These are phyloP conservation scores for Xylocopa sonorina DNA, from an alignment of 1,140 invertebrate species.

Conservation along the genomic window DNA sequence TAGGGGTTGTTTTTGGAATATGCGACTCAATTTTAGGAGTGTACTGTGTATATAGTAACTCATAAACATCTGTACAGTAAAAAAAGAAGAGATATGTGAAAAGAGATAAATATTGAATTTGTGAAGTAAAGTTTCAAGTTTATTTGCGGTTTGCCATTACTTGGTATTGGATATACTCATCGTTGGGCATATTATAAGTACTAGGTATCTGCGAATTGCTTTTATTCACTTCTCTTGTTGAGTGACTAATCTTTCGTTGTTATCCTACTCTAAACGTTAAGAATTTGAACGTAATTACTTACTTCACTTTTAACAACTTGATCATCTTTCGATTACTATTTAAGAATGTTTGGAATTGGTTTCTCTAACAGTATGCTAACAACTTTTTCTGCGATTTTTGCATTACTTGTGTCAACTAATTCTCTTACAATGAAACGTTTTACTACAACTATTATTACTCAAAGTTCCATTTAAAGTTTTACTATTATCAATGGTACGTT, in stretches of 20 bases:
- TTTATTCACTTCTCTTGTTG: not conserved
- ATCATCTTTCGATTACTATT: not conserved
- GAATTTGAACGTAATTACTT: no score
- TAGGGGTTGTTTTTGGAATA: no score
- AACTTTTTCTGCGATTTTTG: not conserved
- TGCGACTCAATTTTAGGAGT: no score
- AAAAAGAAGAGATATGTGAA: no score
- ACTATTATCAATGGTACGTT: no score
- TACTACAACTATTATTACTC: not conserved
- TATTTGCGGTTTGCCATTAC: no score
- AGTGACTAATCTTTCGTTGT: not conserved
- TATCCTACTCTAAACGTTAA: no score
- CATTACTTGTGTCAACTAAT: not conserved
- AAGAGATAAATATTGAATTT: no score
- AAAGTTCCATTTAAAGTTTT: not conserved
- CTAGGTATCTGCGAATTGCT: slow-evolving; percentile 26
- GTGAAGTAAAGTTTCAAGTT: no score
- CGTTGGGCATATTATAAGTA: slow-evolving; percentile 3
- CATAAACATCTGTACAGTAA: no score
- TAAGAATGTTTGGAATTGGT: not conserved
- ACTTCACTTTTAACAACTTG: no score
- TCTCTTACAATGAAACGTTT: not conserved
- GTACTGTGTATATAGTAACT: no score
- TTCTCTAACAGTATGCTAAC: not conserved
- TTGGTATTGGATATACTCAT: slow-evolving; percentile 5